Evolutionary conservation across 1,140 invertebrate genomes (phyloP).

Genomic region (Vanessa atalanta): DNA sequence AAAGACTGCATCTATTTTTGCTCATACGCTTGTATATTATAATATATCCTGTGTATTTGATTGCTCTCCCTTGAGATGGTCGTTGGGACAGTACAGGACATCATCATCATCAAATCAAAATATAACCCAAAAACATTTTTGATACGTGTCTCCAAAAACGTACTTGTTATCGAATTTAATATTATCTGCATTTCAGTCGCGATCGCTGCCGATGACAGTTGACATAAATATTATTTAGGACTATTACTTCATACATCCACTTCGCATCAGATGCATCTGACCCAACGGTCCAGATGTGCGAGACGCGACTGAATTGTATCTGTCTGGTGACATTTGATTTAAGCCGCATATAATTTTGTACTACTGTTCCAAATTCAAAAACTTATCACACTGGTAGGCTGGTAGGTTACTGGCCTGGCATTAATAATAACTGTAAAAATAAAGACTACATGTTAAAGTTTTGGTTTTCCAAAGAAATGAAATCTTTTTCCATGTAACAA

Average conservation of each 20-base stretch:
- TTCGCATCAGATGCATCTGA: constrained; percentile 41
- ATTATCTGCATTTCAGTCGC: background rate
- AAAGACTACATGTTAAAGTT: too few relatives aligned
- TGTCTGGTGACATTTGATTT: constrained; percentile 21
- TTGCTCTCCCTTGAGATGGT: too few relatives aligned
- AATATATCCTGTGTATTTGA: too few relatives aligned
- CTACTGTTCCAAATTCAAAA: background rate
- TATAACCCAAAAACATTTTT: background rate
- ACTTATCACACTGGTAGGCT: too few relatives aligned
- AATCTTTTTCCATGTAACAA: too few relatives aligned
- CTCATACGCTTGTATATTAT: too few relatives aligned
- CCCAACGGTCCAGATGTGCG: constrained; percentile 36
- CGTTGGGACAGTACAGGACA: too few relatives aligned
- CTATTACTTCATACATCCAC: constrained; percentile 39
- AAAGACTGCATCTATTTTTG: too few relatives aligned
- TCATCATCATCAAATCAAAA: too few relatives aligned
- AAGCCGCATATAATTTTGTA: constrained; percentile 13
- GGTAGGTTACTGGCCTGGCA: too few relatives aligned
- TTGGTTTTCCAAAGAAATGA: too few relatives aligned
- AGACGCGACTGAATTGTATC: constrained; percentile 38
- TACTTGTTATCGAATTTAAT: background rate
- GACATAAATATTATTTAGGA: constrained; percentile 34
- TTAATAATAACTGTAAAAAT: too few relatives aligned
- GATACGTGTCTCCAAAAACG: background rate
- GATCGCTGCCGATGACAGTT: constrained; percentile 26